Evolutionary conservation across 1,140 invertebrate genomes (phyloP), one percentile per base, ranked within the genome.

Genomic region (Trichoplusia ni): DNA sequence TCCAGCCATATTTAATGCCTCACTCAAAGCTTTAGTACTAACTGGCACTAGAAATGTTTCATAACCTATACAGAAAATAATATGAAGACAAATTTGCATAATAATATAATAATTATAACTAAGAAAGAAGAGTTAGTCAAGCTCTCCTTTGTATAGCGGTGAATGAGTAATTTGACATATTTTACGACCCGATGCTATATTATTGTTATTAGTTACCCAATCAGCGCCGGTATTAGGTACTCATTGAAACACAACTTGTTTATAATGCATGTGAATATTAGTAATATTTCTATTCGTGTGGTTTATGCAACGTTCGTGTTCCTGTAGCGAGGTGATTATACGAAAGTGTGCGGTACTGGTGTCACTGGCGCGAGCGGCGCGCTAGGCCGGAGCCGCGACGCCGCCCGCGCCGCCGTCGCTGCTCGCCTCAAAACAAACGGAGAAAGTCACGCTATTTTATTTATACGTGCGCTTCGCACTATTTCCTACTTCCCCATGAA

Each of bases 371-470:
- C 27, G 33, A n/a, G 37, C 37, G 37, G 37, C n/a, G 21, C 21
- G 40, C n/a, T n/a, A n/a, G n/a, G n/a, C n/a, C 42, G 11, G 37
- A 9, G 23, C 29, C 8, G 49, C 25, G 23, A 4, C 27, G 4
- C 14, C 5, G 38, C 38, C 3, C 19, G 46, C 25, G 14, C 47
- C 31, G 53, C 49, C 51, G 35, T 16, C 35, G 46, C 37, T 64
- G 44, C 59, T 56, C 64, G 62, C 60, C 63, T 63, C 67, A 73
- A 73, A 73, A 76, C 67, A 73, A 76, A 76, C 60, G 73, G 73
- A 73, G 73, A 76, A 76, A 76, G 73, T 73, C 14, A 64, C 25
- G 63, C 46, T 53, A 64, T 64, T 60, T 65, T 70, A 70, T 71
- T 64, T 69, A 63, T 68, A 58, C 51, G 60, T 56, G 59, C 61